A percentile compares a stretch with the other conserved stretches of the same genome.
Conservation (phyloP, 2,113 vertebrate species). For the Colistium nudipinnis region DNA sequence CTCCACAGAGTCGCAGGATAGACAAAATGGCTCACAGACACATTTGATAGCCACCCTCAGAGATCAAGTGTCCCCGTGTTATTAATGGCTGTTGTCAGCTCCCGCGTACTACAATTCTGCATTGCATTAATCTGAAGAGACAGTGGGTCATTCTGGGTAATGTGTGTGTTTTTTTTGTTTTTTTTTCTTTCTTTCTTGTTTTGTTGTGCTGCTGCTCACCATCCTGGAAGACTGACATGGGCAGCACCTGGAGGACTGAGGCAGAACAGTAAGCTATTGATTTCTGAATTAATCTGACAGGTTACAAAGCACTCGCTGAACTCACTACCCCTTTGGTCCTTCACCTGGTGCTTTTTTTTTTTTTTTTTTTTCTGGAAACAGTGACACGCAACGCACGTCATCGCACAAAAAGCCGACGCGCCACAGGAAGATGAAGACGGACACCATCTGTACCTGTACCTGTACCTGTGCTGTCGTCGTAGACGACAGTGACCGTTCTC, state of each 20-base stretch:
- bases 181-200: conserved; percentile 23
- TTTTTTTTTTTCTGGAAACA: conserved; percentile 3
- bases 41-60: conserved; percentile 64
- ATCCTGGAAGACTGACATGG: conserved; percentile 69
- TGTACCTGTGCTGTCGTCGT: conserved; percentile 97
- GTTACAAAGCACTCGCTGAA: conserved; percentile 72
- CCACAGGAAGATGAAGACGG: conserved; percentile 24
- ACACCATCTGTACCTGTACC: conserved; percentile 79
- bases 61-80: conserved; percentile 70
- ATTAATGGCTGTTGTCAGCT: conserved; percentile 73
- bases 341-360: conserved; percentile 32
- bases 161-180: conserved; percentile 58
- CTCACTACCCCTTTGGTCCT: conserved; percentile 33
- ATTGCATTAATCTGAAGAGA: conserved; percentile 75
- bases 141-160: conserved; percentile 74
- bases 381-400: conserved; percentile 12
- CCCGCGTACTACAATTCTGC: conserved; percentile 58
- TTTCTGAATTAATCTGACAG: conserved; percentile 78
- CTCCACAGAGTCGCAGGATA: conserved; percentile 59
- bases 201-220: conserved; percentile 55
- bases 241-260: conserved; percentile 73
- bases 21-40: conserved; percentile 57
- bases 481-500: conserved; percentile 90
- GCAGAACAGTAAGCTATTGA: conserved; percentile 77
- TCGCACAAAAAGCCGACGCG: conserved; percentile 3